Evolutionary conservation across 2,113 vertebrate species (phyloP).

Genomic region (Stegostoma tigrinum): DNA sequence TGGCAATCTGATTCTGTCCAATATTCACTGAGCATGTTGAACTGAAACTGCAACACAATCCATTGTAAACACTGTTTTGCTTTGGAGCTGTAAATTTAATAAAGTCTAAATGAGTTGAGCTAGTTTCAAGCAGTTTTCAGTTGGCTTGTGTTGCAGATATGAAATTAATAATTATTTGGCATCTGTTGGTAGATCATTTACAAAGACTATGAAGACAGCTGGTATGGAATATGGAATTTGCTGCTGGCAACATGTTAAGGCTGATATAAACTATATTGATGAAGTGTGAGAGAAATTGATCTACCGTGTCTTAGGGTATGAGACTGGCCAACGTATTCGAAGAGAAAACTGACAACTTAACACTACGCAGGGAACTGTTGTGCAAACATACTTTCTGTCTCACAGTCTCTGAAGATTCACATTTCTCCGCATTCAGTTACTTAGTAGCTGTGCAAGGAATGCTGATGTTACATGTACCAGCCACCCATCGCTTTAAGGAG

Average conservation of each 20-base stretch:
- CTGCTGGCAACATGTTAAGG: background rate
- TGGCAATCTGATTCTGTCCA: background rate
- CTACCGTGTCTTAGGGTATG: background rate
- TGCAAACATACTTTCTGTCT: background rate
- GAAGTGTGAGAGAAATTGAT: background rate
- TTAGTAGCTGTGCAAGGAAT: background rate
- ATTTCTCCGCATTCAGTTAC: background rate
- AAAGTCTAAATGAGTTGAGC: background rate
- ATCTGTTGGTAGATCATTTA: background rate
- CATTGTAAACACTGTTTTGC: background rate
- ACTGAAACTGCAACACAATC: background rate
- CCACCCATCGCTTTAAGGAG: background rate
- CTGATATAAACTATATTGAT: background rate
- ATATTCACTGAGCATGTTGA: background rate
- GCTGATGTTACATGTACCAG: background rate
- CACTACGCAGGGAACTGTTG: background rate
- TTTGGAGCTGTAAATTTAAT: background rate
- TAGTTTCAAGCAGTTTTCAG: background rate
- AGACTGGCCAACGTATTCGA: background rate
- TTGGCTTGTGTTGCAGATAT: background rate
- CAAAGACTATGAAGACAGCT: background rate
- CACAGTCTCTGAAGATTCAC: background rate
- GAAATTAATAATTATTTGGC: background rate
- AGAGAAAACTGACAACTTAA: background rate
- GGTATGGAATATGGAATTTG: background rate